Evolutionary conservation across 2,113 vertebrate species (phyloP), one percentile per base, ranked within the genome.

Genomic region (Porphyrio hochstetteri): DNA sequence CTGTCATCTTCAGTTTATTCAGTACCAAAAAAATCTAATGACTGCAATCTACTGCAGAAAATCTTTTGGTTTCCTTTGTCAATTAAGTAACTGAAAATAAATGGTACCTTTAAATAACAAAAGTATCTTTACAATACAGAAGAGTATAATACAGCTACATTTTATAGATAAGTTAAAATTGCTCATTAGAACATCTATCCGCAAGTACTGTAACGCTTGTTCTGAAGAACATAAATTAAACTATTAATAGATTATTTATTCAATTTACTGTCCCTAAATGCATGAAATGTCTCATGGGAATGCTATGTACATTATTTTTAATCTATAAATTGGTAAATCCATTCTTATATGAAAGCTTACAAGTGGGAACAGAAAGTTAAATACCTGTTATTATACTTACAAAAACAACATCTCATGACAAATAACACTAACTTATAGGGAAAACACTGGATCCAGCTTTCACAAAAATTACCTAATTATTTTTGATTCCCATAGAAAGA

Each of bases 391-490:
- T 44, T 18, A 5, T 70, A 42, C 61, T 83, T 16, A 31, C 35
- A 86, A 82, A 40, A 12, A 59, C 57, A 60, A 42, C 60, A 44
- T 59, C n/a, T 69, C 61, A 85, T 25, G 33, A 38, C 11, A 88
- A 84, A 70, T 19, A 67, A 64, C 60, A 91, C 36, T 67, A 52
- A 65, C 16, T 53, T 74, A 69, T 38, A 63, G 65, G 35, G 72
- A 86, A 96, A 96, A 75, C 23, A 57, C 14, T 77, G 21, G 70
- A 56, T 10, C 12, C 68, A 72, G 64, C 74, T 72, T 75, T 88
- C 75, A 69, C n/a, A 91, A 59, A 20, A 38, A 57, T 53, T 72
- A 71, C 52, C 8, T 91, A 81, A 61, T 79, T 82, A 36, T 15
- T 50, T 74, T 56, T 65, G 13, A 48, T 82, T 88, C 69, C 38